These are phyloP conservation scores for Chunga burmeisteri DNA, from an alignment of 2,113 vertebrate genomes.

Conservation along the genomic window DNA sequence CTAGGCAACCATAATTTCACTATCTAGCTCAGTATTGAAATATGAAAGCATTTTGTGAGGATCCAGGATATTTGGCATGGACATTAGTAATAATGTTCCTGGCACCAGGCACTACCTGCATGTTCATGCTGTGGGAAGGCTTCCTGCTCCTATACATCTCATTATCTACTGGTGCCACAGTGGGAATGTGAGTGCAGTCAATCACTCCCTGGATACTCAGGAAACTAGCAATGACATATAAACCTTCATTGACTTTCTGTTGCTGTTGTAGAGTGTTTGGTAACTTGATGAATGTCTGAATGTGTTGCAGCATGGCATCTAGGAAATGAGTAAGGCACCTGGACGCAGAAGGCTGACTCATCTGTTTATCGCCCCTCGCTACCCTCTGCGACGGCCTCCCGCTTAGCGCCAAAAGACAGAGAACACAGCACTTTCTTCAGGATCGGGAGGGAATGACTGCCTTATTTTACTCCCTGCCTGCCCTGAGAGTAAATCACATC, in stretches of 20 bases:
- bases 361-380: constrained; percentile 5
- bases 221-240: constrained; percentile 42
- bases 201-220: constrained; percentile 54
- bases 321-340: constrained; percentile 28
- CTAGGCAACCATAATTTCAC: constrained; percentile 32
- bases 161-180: constrained; percentile 64
- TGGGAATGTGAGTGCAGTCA: constrained; percentile 43
- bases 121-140: constrained; percentile 15
- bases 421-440: not conserved
- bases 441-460: not conserved
- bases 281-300: constrained; percentile 41
- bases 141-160: constrained; percentile 58
- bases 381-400: not conserved
- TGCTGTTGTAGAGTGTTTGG: constrained; percentile 49
- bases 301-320: constrained; percentile 7
- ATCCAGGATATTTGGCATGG: constrained; percentile 41
- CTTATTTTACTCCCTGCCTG: not conserved
- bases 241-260: constrained; percentile 62
- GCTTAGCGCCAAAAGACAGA: not conserved
- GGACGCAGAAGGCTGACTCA: constrained; percentile 47
- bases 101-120: constrained; percentile 23
- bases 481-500: not conserved
- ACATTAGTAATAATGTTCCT: constrained; percentile 28
- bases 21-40: constrained; percentile 14
- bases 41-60: not conserved